Conservation (phyloP, 2,888 invertebrate species). For the Drosophila sordidula region DNA sequence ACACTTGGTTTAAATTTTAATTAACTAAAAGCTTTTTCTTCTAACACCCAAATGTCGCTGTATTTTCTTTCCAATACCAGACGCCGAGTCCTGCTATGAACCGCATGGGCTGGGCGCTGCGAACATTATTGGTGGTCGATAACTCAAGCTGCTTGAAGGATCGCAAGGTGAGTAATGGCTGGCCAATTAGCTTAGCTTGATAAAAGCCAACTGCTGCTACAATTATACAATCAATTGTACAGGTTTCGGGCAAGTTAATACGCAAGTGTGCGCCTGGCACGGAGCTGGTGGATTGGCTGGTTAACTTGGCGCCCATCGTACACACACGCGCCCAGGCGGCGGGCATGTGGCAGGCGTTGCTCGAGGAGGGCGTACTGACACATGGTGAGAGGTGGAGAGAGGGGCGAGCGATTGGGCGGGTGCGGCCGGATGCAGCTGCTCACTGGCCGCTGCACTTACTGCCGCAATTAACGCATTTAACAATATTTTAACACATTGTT, state of each 20-base stretch:
- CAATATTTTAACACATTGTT: constrained; percentile 34
- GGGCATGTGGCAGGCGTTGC: constrained; percentile 93
- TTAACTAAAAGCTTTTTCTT: not conserved
- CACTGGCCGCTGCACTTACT: constrained; percentile 20
- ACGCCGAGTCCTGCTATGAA: constrained; percentile 88
- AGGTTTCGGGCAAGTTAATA: constrained; percentile 88
- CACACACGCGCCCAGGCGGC: constrained; percentile 90
- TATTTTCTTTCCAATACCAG: constrained; percentile 69
- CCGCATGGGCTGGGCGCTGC: constrained; percentile 89
- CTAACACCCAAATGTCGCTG: not conserved
- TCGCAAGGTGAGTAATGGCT: constrained; percentile 86
- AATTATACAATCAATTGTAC: constrained; percentile 12
- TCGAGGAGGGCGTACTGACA: constrained; percentile 91
- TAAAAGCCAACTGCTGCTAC: constrained; percentile 4
- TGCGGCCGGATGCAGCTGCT: not conserved
- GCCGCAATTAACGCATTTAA: constrained; percentile 33
- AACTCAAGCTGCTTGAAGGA: constrained; percentile 88
- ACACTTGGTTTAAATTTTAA: not conserved
- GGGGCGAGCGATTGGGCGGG: not conserved
- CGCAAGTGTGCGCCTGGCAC: constrained; percentile 91
- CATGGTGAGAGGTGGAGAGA: constrained; percentile 87
- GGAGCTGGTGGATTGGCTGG: constrained; percentile 93
- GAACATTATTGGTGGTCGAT: constrained; percentile 88
- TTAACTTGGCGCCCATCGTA: constrained; percentile 88
- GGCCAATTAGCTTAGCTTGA: constrained; percentile 4